Conservation (phyloP, 2,888 invertebrate genomes). For the Eupithecia dodoneata region DNA sequence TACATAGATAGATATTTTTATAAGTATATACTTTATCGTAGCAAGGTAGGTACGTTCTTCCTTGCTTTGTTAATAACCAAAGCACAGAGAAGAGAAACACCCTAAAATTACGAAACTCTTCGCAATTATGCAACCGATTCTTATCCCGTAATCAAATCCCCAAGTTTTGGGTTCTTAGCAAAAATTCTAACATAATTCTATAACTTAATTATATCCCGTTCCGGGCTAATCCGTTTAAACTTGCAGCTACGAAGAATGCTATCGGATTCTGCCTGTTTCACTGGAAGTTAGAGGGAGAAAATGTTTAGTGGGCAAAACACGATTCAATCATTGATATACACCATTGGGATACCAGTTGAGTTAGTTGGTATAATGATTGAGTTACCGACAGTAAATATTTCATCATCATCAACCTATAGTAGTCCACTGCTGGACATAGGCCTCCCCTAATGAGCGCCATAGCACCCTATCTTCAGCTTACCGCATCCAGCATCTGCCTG, state of each 20-base stretch:
- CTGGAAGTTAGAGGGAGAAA: conserved; percentile 7
- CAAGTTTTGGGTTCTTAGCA: conserved; percentile 36
- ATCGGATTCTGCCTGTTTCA: conserved; percentile 44
- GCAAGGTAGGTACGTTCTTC: background rate
- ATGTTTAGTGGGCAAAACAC: background rate
- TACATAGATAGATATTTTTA: too few relatives aligned
- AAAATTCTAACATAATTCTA: conserved; percentile 46
- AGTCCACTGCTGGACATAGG: too few relatives aligned
- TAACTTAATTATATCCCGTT: conserved; percentile 44
- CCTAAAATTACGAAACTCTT: conserved; percentile 14
- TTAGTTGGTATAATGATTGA: too few relatives aligned
- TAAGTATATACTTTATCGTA: too few relatives aligned
- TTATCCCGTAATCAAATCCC: conserved; percentile 38
- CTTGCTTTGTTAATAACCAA: background rate
- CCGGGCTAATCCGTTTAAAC: conserved; percentile 55
- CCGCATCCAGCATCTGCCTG: too few relatives aligned
- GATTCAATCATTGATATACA: background rate
- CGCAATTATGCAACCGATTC: conserved; percentile 38
- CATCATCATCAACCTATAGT: too few relatives aligned
- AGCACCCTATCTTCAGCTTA: too few relatives aligned
- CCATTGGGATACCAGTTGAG: background rate
- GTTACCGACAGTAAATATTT: too few relatives aligned
- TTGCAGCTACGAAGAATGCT: conserved; percentile 57
- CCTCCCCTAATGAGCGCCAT: too few relatives aligned
- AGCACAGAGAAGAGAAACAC: background rate